phyloP scores from a whole-genome alignment of 1,140 invertebrate genomes.

The Ladona fulva region DNA sequence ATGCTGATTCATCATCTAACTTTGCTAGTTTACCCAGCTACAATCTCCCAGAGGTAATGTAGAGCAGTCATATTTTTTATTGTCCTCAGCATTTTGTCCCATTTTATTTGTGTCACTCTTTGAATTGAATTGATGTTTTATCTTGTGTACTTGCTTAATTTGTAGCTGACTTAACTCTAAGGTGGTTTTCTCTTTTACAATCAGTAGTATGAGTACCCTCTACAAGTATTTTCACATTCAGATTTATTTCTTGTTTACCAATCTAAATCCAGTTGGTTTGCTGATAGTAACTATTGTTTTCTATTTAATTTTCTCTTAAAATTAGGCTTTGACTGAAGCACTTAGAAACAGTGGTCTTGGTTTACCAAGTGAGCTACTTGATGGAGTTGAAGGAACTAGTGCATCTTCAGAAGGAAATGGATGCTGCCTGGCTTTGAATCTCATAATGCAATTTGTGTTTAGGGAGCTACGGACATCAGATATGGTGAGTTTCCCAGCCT shows the following conservation, averaged over 20 bases:
- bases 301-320: not conserved
- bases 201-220: too few relatives aligned
- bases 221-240: too few relatives aligned
- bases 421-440: not conserved
- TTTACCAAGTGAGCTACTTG: not conserved
- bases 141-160: too few relatives aligned
- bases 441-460: not conserved
- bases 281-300: too few relatives aligned
- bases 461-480: not conserved
- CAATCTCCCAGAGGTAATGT: not conserved
- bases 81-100: too few relatives aligned
- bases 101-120: too few relatives aligned
- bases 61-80: not conserved
- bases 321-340: not conserved
- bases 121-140: too few relatives aligned
- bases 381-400: not conserved
- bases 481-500: not conserved
- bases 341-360: not conserved
- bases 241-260: too few relatives aligned
- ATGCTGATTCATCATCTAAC: not conserved
- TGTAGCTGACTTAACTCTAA: too few relatives aligned
- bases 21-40: not conserved
- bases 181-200: too few relatives aligned
- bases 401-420: not conserved
- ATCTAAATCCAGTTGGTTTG: too few relatives aligned